Conservation (phyloP, 2,113 vertebrate genomes). For the Origma solitaria region DNA sequence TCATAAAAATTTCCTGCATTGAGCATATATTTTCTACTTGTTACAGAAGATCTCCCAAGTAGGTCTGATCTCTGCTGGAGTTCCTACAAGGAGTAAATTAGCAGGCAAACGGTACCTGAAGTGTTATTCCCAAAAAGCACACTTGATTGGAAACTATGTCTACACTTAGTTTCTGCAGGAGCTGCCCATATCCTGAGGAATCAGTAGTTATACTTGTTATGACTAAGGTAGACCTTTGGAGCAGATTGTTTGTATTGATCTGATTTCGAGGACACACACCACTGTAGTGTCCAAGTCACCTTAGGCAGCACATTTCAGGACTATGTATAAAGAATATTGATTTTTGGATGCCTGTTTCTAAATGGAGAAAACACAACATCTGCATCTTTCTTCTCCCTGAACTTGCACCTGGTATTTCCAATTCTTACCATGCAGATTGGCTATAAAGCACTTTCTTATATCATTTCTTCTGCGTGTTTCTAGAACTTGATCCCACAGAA, state of each 20-base stretch:
- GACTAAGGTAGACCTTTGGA: neutral
- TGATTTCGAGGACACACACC: constrained; percentile 25
- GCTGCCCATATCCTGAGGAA: neutral
- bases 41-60: neutral
- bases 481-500: neutral
- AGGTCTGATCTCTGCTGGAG: neutral
- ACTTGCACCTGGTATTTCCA: constrained; percentile 24
- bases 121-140: neutral
- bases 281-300: constrained; percentile 15
- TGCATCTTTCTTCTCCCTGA: constrained; percentile 28
- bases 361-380: constrained; percentile 18
- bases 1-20: neutral
- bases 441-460: neutral
- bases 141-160: neutral
- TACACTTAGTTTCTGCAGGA: neutral
- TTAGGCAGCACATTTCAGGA: constrained; percentile 49
- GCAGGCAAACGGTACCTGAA: neutral
- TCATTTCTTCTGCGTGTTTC: neutral
- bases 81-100: neutral
- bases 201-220: neutral
- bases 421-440: neutral
- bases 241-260: constrained; percentile 48
- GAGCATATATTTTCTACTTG: neutral
- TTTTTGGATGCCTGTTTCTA: constrained; percentile 30
- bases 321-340: constrained; percentile 50